These are phyloP conservation scores for Lampropteryx suffumata DNA, from an alignment of 2,888 invertebrate genomes.

Conservation along the genomic window DNA sequence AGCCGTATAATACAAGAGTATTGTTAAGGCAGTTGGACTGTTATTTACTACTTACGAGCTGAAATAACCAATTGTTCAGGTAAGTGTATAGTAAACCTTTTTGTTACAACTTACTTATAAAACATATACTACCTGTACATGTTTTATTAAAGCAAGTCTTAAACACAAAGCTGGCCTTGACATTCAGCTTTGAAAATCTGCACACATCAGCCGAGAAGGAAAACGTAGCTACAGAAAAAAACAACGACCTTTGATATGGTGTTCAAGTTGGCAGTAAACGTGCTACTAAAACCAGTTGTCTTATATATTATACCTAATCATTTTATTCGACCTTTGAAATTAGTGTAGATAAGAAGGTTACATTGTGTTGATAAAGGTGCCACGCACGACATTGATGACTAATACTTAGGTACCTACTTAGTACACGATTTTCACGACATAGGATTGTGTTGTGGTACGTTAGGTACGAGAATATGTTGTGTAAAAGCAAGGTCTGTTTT, in stretches of 20 bases:
- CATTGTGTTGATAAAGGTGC: slow-evolving; percentile 6
- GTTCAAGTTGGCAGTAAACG: neutral
- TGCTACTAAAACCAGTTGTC: neutral
- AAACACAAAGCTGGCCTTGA: neutral
- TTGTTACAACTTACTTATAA: neutral
- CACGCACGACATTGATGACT: too few species aligned
- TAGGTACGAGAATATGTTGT: too few species aligned
- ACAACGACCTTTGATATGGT: slow-evolving; percentile 9
- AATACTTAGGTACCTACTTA: too few species aligned
- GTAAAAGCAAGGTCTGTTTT: too few species aligned
- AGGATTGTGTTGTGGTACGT: too few species aligned
- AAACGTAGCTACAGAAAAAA: slow-evolving; percentile 4
- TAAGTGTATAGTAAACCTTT: too few species aligned
- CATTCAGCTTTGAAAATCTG: slow-evolving; percentile 1
- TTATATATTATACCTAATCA: too few species aligned
- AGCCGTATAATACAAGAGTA: neutral
- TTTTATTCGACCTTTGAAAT: slow-evolving; percentile 4
- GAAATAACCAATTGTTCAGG: too few species aligned
- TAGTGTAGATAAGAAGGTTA: slow-evolving; percentile 1
- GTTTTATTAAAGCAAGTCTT: neutral
- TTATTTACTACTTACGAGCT: neutral
- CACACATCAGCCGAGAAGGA: neutral
- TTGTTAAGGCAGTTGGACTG: slow-evolving; percentile 7
- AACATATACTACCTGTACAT: too few species aligned
- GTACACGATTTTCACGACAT: too few species aligned